These are phyloP conservation scores for Oxyruncus cristatus DNA, from an alignment of 2,113 vertebrate species.

Conservation along the genomic window DNA sequence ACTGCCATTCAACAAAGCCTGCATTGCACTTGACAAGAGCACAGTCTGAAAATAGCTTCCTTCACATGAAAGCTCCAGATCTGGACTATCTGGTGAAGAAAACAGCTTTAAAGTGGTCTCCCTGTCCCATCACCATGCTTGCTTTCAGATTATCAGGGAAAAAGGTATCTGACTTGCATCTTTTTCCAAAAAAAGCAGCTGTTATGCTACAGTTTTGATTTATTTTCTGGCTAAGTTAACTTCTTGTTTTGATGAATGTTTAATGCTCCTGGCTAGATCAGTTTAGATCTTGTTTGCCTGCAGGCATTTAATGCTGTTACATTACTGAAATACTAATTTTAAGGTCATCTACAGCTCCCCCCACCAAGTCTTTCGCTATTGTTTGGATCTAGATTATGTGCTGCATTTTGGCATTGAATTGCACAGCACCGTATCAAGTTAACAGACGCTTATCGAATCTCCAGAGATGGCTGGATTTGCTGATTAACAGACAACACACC, in stretches of 20 bases:
- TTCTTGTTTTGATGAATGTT: constrained; percentile 25
- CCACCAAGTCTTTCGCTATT: neutral
- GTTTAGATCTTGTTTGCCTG: neutral
- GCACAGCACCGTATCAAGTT: neutral
- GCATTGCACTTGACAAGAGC: neutral
- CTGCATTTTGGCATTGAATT: neutral
- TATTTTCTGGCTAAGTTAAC: neutral
- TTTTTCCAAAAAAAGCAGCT: neutral
- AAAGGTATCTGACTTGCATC: neutral
- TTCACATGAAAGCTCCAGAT: neutral
- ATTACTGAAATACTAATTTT: neutral
- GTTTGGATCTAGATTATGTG: neutral
- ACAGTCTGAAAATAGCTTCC: neutral
- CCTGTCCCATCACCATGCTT: neutral
- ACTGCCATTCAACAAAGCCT: neutral
- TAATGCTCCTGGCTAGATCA: constrained; percentile 31
- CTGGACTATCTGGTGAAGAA: neutral
- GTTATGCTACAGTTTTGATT: neutral
- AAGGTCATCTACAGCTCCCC: neutral
- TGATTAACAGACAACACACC: neutral
- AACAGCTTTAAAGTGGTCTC: neutral
- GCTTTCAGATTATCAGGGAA: neutral
- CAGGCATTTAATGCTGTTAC: neutral
- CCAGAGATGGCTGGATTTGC: neutral
- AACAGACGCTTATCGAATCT: neutral